phyloP scores from a whole-genome alignment of 2,113 vertebrate genomes.

The Ptilonorhynchus violaceus region DNA sequence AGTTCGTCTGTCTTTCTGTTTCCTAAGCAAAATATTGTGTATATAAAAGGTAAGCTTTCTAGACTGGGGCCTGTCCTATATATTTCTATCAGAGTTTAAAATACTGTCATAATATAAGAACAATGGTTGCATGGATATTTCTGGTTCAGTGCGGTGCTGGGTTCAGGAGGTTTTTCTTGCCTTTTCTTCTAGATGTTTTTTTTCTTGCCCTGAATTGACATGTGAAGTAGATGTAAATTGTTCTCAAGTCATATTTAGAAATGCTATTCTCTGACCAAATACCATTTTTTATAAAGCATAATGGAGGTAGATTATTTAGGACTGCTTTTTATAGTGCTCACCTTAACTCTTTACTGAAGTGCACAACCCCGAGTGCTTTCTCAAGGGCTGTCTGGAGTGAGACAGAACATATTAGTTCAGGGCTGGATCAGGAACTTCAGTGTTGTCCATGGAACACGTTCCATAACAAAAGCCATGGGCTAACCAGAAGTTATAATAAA shows the following conservation, averaged over 20 bases:
- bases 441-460: neutral
- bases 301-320: neutral
- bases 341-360: neutral
- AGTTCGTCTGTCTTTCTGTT: neutral
- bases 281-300: neutral
- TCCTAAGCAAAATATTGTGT: neutral
- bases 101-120: neutral
- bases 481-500: neutral
- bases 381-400: neutral
- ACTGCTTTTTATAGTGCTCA: neutral
- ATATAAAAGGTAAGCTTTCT: neutral
- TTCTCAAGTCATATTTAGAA: neutral
- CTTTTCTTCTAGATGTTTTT: neutral
- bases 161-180: accelerated
- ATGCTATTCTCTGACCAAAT: neutral
- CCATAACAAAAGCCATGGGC: neutral
- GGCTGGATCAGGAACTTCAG: neutral
- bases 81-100: neutral
- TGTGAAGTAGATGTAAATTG: neutral
- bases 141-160: neutral
- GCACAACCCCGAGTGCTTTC: accelerated
- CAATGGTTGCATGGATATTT: neutral
- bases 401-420: neutral
- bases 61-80: accelerated
- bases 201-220: neutral